Conservation (phyloP, 92 coral and sea anemone species). For the Micromussa lordhowensis region DNA sequence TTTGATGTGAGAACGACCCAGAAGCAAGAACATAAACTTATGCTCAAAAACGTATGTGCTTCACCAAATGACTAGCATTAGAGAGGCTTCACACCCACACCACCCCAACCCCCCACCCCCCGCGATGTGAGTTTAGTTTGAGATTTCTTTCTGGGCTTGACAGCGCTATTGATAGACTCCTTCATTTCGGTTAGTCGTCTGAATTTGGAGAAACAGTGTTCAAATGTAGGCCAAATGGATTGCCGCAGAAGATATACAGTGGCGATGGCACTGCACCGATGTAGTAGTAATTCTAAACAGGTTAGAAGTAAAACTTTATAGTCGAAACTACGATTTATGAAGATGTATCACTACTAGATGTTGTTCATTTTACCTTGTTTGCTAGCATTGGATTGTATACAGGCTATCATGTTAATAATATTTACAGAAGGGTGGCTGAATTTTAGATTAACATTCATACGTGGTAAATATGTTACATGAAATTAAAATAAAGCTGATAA, state of each 20-base stretch:
- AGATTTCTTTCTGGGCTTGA: no score
- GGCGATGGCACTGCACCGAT: background rate
- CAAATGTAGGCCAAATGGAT: background rate
- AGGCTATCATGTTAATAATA: background rate
- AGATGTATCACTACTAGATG: background rate
- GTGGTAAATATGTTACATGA: background rate
- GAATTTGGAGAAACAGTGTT: background rate
- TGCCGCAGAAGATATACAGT: background rate
- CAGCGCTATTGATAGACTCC: background rate
- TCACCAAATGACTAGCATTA: no score
- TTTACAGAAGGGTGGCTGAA: background rate
- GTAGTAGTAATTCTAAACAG: background rate
- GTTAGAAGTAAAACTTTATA: background rate
- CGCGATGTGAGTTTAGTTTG: no score
- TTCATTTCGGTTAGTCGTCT: background rate
- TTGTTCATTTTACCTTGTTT: background rate
- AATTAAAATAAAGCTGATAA: conserved; percentile 11
- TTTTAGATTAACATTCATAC: background rate
- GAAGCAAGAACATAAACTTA: no score
- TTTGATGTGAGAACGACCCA: no score
- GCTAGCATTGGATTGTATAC: background rate
- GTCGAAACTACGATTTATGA: background rate
- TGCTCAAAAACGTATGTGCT: no score
- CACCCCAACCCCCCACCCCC: no score
- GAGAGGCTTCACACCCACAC: no score